A percentile compares a stretch with the other conserved stretches of the same genome.
phyloP scores from a whole-genome alignment of 2,797 vertebrate species.

The Tadarida brasiliensis region DNA sequence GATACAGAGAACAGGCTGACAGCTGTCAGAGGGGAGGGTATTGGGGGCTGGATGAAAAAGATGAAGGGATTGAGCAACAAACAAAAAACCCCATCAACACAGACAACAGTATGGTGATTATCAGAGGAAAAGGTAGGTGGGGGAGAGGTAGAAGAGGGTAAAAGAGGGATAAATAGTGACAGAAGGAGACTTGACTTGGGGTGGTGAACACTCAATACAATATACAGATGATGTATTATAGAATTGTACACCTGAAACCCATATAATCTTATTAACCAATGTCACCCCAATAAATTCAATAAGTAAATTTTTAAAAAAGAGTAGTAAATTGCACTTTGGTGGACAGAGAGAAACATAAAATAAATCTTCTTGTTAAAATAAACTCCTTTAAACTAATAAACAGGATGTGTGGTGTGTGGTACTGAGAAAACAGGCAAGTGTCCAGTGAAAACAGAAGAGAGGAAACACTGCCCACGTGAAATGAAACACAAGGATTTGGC shows the following conservation, averaged over 20 bases:
- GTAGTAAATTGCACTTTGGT: slow-evolving; percentile 65
- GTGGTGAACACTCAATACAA: neutral
- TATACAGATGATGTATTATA: neutral
- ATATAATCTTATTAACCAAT: neutral
- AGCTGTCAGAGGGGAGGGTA: neutral
- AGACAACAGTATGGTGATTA: neutral
- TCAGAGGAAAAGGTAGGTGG: neutral
- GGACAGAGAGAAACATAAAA: slow-evolving; percentile 70
- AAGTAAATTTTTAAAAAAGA: neutral
- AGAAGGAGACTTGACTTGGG: neutral
- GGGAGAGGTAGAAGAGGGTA: neutral
- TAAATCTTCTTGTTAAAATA: slow-evolving; percentile 65
- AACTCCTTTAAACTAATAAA: slow-evolving; percentile 75
- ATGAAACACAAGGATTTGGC: slow-evolving; percentile 27
- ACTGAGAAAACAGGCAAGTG: slow-evolving; percentile 53
- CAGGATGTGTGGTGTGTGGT: slow-evolving; percentile 67
- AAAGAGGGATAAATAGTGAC: neutral
- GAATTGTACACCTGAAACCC: neutral
- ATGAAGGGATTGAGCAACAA: neutral
- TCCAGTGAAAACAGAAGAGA: slow-evolving; percentile 73
- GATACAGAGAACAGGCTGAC: neutral
- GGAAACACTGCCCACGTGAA: slow-evolving; percentile 70
- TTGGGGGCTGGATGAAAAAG: neutral
- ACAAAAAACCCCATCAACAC: neutral
- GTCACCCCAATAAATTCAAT: neutral